Evolutionary conservation across 35 echinoderm and acorn worm genomes (phyloP).

Genomic region (Apostichopus parvimensis): DNA sequence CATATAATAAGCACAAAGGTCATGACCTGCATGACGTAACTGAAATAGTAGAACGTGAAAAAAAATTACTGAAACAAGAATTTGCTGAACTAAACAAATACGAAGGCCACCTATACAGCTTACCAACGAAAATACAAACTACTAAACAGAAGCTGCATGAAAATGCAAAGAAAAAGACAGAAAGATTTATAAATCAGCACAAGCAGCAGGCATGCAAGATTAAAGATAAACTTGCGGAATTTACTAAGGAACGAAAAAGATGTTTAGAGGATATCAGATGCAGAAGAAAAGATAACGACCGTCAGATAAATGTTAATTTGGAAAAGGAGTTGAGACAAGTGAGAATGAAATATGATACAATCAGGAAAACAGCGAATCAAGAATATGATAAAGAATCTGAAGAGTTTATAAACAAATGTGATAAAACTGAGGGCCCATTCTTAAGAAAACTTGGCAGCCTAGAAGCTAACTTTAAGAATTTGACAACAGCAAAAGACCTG

Average conservation of each 20-base stretch:
- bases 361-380: not conserved
- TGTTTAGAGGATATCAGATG: not conserved
- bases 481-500: not conserved
- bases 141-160: not conserved
- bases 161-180: not conserved
- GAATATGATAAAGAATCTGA: not conserved
- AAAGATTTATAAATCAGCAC: not conserved
- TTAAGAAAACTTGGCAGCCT: not conserved
- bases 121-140: not conserved
- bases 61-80: not conserved
- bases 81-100: not conserved
- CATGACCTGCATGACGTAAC: constrained; percentile 17
- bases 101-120: not conserved
- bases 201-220: not conserved
- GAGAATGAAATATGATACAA: not conserved
- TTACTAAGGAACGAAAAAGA: not conserved
- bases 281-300: not conserved
- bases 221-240: not conserved
- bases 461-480: not conserved
- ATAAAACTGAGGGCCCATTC: not conserved
- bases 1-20: constrained; percentile 9
- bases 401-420: not conserved
- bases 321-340: not conserved
- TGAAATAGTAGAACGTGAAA: not conserved
- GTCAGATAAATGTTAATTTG: not conserved